Evolutionary conservation across 2,797 vertebrate genomes (phyloP).

Genomic region (Cottoperca gobio): DNA sequence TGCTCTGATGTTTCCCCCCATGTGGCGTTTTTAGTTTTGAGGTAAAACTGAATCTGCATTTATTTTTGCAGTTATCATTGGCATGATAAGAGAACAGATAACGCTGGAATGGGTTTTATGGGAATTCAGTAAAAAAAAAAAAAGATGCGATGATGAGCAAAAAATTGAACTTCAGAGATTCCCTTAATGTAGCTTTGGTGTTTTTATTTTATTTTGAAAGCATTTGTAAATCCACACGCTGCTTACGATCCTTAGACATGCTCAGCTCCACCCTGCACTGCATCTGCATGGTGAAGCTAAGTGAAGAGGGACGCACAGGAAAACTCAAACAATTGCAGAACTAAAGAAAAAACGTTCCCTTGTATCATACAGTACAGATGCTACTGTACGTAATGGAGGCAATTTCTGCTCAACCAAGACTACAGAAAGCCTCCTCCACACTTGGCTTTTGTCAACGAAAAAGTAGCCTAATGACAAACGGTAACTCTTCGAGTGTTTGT

Average conservation of each 20-base stretch:
- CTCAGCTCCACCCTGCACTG: slow-evolving; percentile 15
- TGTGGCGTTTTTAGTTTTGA: slow-evolving; percentile 2
- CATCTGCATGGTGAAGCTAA: slow-evolving; percentile 12
- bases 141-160: slow-evolving; percentile 7
- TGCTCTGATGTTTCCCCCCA: slow-evolving; percentile 7
- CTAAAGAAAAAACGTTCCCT: too few relatives aligned
- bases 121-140: slow-evolving; percentile 16
- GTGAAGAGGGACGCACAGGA: not conserved
- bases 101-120: slow-evolving; percentile 17
- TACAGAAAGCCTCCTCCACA: slow-evolving; percentile 9
- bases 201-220: slow-evolving; percentile 13
- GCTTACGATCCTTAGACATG: not conserved
- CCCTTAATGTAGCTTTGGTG: slow-evolving; percentile 5
- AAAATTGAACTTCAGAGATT: slow-evolving; percentile 33
- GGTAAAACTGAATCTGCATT: slow-evolving; percentile 25
- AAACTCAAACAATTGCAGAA: not conserved
- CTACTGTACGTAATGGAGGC: too few relatives aligned
- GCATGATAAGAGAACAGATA: slow-evolving; percentile 16
- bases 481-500: slow-evolving; percentile 14
- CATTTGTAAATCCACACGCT: not conserved
- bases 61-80: slow-evolving; percentile 24
- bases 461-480: not conserved
- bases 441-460: slow-evolving; percentile 31
- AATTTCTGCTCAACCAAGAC: slow-evolving; percentile 14
- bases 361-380: not conserved